These are phyloP conservation scores for Sialis lutaria DNA, from an alignment of 2,888 invertebrate species.

Conservation along the genomic window DNA sequence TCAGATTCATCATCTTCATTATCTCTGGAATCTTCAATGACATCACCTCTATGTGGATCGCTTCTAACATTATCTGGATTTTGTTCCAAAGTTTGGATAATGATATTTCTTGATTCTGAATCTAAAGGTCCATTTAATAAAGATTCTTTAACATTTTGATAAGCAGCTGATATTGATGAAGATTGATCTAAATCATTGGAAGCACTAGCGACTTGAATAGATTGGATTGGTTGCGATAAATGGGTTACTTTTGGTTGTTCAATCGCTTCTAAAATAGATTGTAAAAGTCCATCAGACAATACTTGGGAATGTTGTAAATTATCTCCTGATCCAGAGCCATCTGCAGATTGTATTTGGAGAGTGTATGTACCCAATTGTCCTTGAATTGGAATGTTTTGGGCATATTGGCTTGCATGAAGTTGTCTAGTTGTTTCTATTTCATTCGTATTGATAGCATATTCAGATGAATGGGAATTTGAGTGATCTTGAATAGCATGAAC, in stretches of 20 bases:
- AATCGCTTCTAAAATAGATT: slow-evolving; percentile 66
- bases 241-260: slow-evolving; percentile 41
- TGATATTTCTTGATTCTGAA: background rate
- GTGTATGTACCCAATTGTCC: slow-evolving; percentile 48
- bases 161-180: background rate
- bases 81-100: background rate
- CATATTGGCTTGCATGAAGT: slow-evolving; percentile 6
- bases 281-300: slow-evolving; percentile 58
- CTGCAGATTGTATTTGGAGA: slow-evolving; percentile 57
- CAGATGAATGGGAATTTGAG: background rate
- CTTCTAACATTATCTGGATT: background rate
- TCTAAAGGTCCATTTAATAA: background rate
- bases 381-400: slow-evolving; percentile 31
- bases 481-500: background rate
- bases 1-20: background rate
- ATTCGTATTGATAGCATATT: background rate
- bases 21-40: slow-evolving; percentile 16
- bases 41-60: slow-evolving; percentile 1
- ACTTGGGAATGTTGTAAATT: slow-evolving; percentile 55
- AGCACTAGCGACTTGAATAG: background rate
- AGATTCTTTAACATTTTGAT: background rate
- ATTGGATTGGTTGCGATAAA: slow-evolving; percentile 7
- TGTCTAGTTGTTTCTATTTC: background rate
- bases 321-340: slow-evolving; percentile 26
- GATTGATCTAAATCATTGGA: background rate